phyloP scores from a whole-genome alignment of 1,140 invertebrate species.

The Forficula auricularia region DNA sequence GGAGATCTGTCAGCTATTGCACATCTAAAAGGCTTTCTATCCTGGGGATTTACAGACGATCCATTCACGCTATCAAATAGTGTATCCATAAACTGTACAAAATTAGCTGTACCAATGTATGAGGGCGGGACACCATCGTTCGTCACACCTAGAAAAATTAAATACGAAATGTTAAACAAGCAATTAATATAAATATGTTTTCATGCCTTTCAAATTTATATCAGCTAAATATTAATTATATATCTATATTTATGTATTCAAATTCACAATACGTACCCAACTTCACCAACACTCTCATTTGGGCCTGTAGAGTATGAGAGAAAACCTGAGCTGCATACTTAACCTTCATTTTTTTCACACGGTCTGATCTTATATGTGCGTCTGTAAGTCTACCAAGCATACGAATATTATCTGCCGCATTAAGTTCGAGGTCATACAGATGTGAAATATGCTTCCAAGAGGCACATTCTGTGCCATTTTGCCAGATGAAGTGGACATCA shows the following conservation, averaged over 20 bases:
- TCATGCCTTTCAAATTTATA: too few species aligned
- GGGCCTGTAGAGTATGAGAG: slow-evolving; percentile 2
- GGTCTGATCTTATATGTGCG: slow-evolving; percentile 3
- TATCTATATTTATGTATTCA: not conserved
- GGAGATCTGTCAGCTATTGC: not conserved
- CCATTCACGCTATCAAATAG: not conserved
- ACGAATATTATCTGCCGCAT: slow-evolving; percentile 8
- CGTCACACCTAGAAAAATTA: too few species aligned
- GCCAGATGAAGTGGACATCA: not conserved
- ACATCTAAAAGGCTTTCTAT: not conserved
- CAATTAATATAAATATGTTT: not conserved
- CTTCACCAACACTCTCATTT: too few species aligned
- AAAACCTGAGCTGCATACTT: slow-evolving; percentile 8
- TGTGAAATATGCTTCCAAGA: slow-evolving; percentile 6
- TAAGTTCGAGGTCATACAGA: slow-evolving; percentile 3
- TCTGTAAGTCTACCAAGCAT: slow-evolving; percentile 10
- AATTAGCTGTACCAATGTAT: not conserved
- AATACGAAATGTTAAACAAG: not conserved
- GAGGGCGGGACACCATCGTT: too few species aligned
- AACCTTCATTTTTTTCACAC: slow-evolving; percentile 13
- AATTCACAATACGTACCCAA: not conserved
- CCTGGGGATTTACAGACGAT: not conserved
- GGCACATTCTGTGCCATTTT: not conserved
- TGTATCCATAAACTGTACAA: not conserved
- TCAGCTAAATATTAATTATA: not conserved